phyloP scores from a whole-genome alignment of 1,140 invertebrate species.

The Pararge aegeria region DNA sequence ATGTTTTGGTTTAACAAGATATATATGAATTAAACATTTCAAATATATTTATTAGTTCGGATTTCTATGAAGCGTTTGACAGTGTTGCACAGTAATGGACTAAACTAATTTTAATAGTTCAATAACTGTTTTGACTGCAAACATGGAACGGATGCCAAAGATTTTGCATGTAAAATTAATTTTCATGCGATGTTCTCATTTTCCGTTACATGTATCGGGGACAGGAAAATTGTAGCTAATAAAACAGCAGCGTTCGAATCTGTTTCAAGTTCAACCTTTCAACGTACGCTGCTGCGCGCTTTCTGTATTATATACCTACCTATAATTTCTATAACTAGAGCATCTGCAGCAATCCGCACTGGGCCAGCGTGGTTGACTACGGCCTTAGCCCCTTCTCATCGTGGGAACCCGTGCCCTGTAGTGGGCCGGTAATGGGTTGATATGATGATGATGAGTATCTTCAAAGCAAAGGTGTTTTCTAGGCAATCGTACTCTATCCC shows the following conservation, averaged over 20 bases:
- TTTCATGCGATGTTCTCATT: constrained; percentile 3
- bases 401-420: too few relatives aligned
- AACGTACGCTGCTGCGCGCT: not conserved
- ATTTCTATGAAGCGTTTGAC: constrained; percentile 4
- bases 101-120: not conserved
- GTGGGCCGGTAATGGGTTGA: too few relatives aligned
- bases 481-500: too few relatives aligned
- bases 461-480: too few relatives aligned
- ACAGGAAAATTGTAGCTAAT: not conserved
- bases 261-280: constrained; percentile 2
- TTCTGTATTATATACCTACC: not conserved
- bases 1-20: not conserved
- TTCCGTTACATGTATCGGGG: constrained; percentile 5
- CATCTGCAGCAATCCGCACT: too few relatives aligned
- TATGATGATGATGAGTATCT: too few relatives aligned
- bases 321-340: too few relatives aligned
- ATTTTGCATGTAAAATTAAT: constrained; percentile 1
- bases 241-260: not conserved
- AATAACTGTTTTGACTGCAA: constrained; percentile 8
- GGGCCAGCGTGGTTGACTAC: too few relatives aligned
- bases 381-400: too few relatives aligned
- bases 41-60: not conserved
- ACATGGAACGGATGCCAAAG: constrained; percentile 3
- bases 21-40: not conserved
- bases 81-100: not conserved